These are phyloP conservation scores for Arion vulgaris DNA, from an alignment of 1,140 invertebrate genomes.

Conservation along the genomic window DNA sequence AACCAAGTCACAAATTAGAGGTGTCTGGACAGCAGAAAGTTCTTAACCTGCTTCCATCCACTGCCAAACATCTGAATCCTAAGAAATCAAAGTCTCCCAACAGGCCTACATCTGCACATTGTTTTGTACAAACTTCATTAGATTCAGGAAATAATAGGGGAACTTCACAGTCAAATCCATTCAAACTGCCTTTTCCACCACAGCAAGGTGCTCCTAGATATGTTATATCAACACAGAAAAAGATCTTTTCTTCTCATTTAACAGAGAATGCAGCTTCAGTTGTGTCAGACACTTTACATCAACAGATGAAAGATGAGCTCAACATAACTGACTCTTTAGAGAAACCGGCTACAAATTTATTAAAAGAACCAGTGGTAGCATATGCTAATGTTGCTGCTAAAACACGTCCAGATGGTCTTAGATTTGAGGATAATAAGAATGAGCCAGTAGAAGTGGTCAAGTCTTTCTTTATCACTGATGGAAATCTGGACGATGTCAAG, in stretches of 20 bases:
- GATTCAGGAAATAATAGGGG: conserved; percentile 45
- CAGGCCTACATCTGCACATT: conserved; percentile 50
- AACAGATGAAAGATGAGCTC: not conserved
- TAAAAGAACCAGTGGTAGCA: not conserved
- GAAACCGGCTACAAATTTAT: not conserved
- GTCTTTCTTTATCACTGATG: conserved; percentile 22
- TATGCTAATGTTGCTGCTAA: not conserved
- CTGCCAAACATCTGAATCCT: conserved; percentile 49
- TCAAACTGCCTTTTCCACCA: conserved; percentile 55
- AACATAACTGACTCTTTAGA: not conserved
- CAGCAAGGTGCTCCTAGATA: conserved; percentile 53
- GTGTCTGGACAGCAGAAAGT: conserved; percentile 32
- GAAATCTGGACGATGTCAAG: not conserved
- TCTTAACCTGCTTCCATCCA: conserved; percentile 27
- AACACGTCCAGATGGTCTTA: not conserved
- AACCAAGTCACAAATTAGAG: conserved; percentile 19
- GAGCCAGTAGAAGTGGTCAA: not conserved
- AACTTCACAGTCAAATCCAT: conserved; percentile 51
- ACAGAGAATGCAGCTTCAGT: not conserved
- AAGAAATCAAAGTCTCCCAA: conserved; percentile 41
- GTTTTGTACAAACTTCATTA: conserved; percentile 46
- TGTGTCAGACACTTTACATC: not conserved
- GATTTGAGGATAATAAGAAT: not conserved
- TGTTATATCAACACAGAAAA: conserved; percentile 51
- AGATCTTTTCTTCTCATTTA: conserved; percentile 45